phyloP scores from a whole-genome alignment of 2,888 invertebrate genomes.

The Ectemnius lituratus region DNA sequence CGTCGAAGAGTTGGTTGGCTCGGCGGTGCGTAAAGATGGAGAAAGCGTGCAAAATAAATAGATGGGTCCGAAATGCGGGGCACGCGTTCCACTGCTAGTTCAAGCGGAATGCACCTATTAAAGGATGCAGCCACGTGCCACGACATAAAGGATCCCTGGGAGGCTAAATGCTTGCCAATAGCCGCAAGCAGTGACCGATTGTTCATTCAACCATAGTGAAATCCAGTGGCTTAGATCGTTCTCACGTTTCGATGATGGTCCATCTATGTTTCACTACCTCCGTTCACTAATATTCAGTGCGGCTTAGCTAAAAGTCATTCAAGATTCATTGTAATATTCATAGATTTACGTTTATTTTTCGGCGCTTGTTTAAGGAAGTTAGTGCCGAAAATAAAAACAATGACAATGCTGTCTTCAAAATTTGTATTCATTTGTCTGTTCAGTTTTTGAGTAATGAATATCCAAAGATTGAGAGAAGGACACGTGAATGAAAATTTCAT shows the following conservation, averaged over 20 bases:
- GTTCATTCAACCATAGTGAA: slow-evolving; percentile 62
- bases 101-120: slow-evolving; percentile 66
- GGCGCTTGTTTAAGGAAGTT: too few species aligned
- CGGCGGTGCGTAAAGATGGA: slow-evolving; percentile 36
- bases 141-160: slow-evolving; percentile 62
- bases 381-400: too few species aligned
- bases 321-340: too few species aligned
- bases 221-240: slow-evolving; percentile 52
- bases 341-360: too few species aligned
- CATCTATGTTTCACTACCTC: too few species aligned
- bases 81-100: slow-evolving; percentile 57
- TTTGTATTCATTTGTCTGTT: too few species aligned
- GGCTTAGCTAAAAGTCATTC: too few species aligned
- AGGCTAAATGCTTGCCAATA: slow-evolving; percentile 67
- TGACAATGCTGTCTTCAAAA: too few species aligned
- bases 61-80: slow-evolving; percentile 39
- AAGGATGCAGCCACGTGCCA: slow-evolving; percentile 66
- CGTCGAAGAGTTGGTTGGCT: not conserved
- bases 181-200: slow-evolving; percentile 71
- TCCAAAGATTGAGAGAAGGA: too few species aligned
- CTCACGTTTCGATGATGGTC: slow-evolving; percentile 62
- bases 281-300: too few species aligned
- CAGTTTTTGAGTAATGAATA: too few species aligned
- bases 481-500: too few species aligned
- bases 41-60: slow-evolving; percentile 36